A percentile compares a stretch with the other conserved stretches of the same genome.
Conservation (phyloP, 2,888 invertebrate species). For the Spialia ferax region DNA sequence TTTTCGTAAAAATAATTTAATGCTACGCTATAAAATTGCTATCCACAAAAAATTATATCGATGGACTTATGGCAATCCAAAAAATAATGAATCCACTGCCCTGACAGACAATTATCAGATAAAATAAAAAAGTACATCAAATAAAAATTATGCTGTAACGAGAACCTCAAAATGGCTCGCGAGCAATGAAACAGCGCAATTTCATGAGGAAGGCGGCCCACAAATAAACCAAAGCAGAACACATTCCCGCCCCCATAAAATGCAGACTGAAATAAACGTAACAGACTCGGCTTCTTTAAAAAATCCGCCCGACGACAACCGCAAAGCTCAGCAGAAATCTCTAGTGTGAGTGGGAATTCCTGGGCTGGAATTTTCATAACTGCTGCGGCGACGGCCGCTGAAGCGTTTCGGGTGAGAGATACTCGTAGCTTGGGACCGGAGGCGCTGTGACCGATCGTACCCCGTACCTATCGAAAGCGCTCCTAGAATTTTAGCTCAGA, state of each 20-base stretch:
- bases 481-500: constrained; percentile 55
- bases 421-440: constrained; percentile 75
- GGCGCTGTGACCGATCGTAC: constrained; percentile 61
- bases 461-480: constrained; percentile 31
- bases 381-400: constrained; percentile 63
- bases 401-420: constrained; percentile 73
- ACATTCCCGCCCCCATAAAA: constrained; percentile 84
- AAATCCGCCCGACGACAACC: constrained; percentile 77
- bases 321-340: constrained; percentile 82
- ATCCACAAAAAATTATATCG: no score
- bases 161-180: constrained; percentile 80
- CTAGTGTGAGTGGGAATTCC: constrained; percentile 80
- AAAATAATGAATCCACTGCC: constrained; percentile 58
- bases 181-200: constrained; percentile 84
- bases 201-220: constrained; percentile 81
- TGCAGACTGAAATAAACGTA: constrained; percentile 81
- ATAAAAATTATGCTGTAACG: constrained; percentile 75
- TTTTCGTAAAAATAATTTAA: no score
- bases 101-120: constrained; percentile 69
- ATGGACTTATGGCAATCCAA: constrained; percentile 44
- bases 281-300: constrained; percentile 79
- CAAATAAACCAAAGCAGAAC: constrained; percentile 83
- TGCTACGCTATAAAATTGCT: no score
- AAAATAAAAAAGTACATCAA: constrained; percentile 63
- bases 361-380: constrained; percentile 84